Percentiles rank a stretch among this genome's conserved stretches.
Conservation (phyloP, 92 coral and sea anemone species). For the Desmophyllum pertusum region DNA sequence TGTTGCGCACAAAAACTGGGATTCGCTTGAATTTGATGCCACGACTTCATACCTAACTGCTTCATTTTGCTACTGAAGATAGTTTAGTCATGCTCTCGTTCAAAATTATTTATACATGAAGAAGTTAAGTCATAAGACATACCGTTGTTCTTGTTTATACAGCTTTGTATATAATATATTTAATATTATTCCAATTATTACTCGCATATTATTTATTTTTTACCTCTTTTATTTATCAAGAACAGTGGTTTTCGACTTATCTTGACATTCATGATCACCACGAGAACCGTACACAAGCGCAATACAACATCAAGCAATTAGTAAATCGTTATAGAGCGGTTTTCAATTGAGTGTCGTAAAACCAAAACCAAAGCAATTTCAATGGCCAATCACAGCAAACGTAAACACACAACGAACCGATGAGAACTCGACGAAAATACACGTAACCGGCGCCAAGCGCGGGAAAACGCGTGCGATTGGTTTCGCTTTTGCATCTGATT, state of each 20-base stretch:
- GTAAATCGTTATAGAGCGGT: too few relatives aligned
- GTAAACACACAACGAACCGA: too few relatives aligned
- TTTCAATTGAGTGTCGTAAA: too few relatives aligned
- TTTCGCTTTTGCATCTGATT: too few relatives aligned
- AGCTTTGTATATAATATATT: neutral
- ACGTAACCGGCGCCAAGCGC: too few relatives aligned
- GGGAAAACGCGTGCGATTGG: too few relatives aligned
- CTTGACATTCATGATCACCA: neutral
- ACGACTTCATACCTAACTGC: constrained; percentile 2
- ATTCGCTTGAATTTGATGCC: constrained; percentile 39
- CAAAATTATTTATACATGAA: neutral
- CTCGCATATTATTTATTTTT: neutral
- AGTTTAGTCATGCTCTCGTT: neutral
- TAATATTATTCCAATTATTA: neutral
- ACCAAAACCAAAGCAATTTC: too few relatives aligned
- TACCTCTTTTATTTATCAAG: neutral
- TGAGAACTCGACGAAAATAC: too few relatives aligned
- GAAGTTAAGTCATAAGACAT: too few relatives aligned
- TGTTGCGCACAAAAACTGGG: constrained; percentile 38
- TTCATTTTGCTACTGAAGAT: neutral
- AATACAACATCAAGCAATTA: too few relatives aligned
- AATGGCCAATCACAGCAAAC: too few relatives aligned
- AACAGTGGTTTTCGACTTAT: neutral
- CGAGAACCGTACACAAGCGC: neutral
- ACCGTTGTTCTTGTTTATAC: neutral